phyloP scores from a whole-genome alignment of 1,140 invertebrate species.

The Zaprionus kolodkinae region DNA sequence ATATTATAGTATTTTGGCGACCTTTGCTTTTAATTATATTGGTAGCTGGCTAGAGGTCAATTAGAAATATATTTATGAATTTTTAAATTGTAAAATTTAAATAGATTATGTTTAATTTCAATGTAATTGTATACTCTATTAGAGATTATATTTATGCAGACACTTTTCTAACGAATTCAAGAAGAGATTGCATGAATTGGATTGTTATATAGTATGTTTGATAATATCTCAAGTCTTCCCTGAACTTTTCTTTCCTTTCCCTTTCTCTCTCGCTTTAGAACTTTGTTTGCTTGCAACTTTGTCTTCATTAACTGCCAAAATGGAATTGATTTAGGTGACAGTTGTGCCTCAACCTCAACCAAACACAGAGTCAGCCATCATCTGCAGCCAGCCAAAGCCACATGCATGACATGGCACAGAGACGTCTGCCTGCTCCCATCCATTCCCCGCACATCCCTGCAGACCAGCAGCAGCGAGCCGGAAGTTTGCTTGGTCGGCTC shows the following conservation, averaged over 20 bases:
- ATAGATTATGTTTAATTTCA: too few species aligned
- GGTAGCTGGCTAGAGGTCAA: too few species aligned
- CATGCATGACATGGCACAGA: conserved; percentile 5
- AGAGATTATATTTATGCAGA: not conserved
- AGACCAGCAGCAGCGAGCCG: conserved; percentile 22
- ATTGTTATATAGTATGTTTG: too few species aligned
- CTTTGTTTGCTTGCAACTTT: conserved; percentile 19
- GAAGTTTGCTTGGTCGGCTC: conserved; percentile 55
- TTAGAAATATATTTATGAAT: too few species aligned
- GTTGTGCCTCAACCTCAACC: conserved; percentile 3
- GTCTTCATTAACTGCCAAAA: conserved; percentile 16
- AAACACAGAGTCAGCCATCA: conserved; percentile 10
- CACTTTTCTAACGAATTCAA: too few species aligned
- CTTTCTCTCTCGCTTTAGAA: not conserved
- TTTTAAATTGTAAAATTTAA: too few species aligned
- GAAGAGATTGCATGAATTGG: too few species aligned
- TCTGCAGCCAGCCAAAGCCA: conserved; percentile 21
- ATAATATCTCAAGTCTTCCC: too few species aligned
- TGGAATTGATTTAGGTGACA: conserved; percentile 17
- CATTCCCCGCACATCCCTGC: not conserved
- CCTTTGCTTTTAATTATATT: too few species aligned
- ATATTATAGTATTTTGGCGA: too few species aligned
- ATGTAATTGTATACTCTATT: not conserved
- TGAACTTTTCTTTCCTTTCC: not conserved
- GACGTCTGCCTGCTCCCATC: not conserved